Conservation (phyloP, 2,113 vertebrate genomes). For the Oryctolagus cuniculus region mOryCun1.1 NC_091453.1:21611501-21612000, state of each 20-base stretch:
- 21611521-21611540: neutral
- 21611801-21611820: neutral
- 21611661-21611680: neutral
- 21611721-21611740: slow-evolving; percentile 26
- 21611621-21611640: neutral
- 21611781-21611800: neutral
- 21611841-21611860: neutral
- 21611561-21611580: neutral
- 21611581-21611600: neutral
- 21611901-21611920: neutral
- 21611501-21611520: neutral
- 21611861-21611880: neutral
- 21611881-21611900: neutral
- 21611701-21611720: neutral
- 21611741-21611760: neutral
- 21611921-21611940: neutral
- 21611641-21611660: neutral
- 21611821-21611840: neutral
- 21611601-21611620: neutral
- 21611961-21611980: neutral
- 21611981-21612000: neutral
- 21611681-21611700: slow-evolving; percentile 3
- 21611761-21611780: neutral
- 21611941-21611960: neutral
- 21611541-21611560: neutral